Evolutionary conservation across 2,113 vertebrate genomes (phyloP), one percentile per base, ranked within the genome.

Genomic region (Festucalex cinctus): DNA sequence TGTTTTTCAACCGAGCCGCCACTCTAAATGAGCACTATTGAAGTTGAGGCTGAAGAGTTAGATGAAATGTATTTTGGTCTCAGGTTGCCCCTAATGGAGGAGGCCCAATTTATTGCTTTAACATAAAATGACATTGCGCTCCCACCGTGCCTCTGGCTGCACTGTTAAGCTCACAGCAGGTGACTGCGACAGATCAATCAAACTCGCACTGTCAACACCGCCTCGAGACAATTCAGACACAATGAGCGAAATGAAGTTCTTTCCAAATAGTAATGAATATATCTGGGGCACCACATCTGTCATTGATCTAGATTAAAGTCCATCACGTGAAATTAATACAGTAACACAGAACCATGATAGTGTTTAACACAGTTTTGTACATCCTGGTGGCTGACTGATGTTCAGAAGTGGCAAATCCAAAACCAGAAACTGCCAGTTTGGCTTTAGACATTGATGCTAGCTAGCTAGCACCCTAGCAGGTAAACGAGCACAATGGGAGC

Each of bases 31-130:
- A 84, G 41, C 9, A 10, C 77, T 44, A 73, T 80, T 84, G 75
- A 88, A 84, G 85, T 83, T 76, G 77, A 76, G 71, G 65, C 49
- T 69, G 54, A 69, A 73, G 70, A 59, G 69, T 79, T 63, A 74
- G 70, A 80, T 77, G 73, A 85, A 86, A 85, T 82, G 84, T 75
- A 81, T 87, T 88, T 85, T 5, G 57, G 81, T 81, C 75, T 91
- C 66, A 48, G 77, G 81, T 93, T 91, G 89, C 88, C 5, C 62
- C 67, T 89, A 91, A 89, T 88, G 83, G 83, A 83, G 71, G 71
- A 83, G 71, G 71, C 24, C 72, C 83, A 88, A 89, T 90, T 91
- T 91, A 89, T 87, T 80, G 79, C 73, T 56, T n/a, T 64, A 69
- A 84, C 80, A 86, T 91, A 77, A 91, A 91, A 87, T 78, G 73